These are phyloP conservation scores for Coenonympha arcania DNA, from an alignment of 2,888 invertebrate genomes.

Conservation along the genomic window DNA sequence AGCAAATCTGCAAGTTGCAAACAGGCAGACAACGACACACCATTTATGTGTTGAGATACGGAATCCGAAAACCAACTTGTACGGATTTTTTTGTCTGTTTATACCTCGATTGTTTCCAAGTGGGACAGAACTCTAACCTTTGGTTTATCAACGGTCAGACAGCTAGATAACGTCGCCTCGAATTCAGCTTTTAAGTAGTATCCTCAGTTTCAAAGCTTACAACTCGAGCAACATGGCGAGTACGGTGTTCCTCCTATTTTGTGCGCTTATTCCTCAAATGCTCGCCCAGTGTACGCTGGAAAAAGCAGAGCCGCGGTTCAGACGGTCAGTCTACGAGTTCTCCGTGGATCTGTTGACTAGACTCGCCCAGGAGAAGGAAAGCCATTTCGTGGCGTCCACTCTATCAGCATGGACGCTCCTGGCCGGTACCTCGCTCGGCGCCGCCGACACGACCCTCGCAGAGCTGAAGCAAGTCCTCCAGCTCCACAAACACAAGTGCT, in stretches of 20 bases:
- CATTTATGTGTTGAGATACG: not conserved
- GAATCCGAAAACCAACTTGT: not conserved
- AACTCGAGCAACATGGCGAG: slow-evolving; percentile 29
- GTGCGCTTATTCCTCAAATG: slow-evolving; percentile 28
- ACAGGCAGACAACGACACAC: no score
- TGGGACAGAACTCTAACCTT: slow-evolving; percentile 15
- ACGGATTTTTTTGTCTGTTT: not conserved
- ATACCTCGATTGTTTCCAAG: not conserved
- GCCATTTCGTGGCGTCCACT: slow-evolving; percentile 54
- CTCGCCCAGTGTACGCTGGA: slow-evolving; percentile 31
- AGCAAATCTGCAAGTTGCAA: no score
- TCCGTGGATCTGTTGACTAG: slow-evolving; percentile 30
- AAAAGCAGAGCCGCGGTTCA: slow-evolving; percentile 27
- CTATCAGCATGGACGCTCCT: slow-evolving; percentile 56
- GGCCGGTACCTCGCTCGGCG: slow-evolving; percentile 48
- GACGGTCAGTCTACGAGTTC: slow-evolving; percentile 36
- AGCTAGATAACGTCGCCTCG: slow-evolving; percentile 22
- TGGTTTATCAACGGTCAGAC: slow-evolving; percentile 19
- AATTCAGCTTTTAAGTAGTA: slow-evolving; percentile 1
- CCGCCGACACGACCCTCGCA: slow-evolving; percentile 40
- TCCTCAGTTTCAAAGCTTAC: slow-evolving; percentile 17
- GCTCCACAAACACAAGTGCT: slow-evolving; percentile 46
- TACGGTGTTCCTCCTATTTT: slow-evolving; percentile 24
- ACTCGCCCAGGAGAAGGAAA: slow-evolving; percentile 46
- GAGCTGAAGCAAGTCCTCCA: slow-evolving; percentile 45